Base-by-base conservation (phyloP, 53 echinoderm and acorn worm species). In the Antedon mediterranea region DNA sequence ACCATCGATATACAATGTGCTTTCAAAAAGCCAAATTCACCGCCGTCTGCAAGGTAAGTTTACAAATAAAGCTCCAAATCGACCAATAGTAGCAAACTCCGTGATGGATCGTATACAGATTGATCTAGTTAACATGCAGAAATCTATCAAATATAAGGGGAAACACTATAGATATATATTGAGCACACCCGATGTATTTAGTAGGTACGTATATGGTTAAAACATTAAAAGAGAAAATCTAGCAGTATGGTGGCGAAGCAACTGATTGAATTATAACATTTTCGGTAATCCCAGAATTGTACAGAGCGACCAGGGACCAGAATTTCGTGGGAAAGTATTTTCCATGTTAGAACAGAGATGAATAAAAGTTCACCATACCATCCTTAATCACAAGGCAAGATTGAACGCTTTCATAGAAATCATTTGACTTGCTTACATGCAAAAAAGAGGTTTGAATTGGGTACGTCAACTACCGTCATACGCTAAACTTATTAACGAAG, bases 31-130 rank as follows among this genome's bases (percentile, higher is more conserved):
- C 29, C 77, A 76, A 32, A 8, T 41, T 33, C 0, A 33, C 34
- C 33, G 34, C 34, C 32, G 34, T 32, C 37, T 34, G 32, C 77
- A 79, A 32, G 30, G 71, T 34, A 79, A 70, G 72, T 70, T 71
- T 29, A 70, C 79, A 28, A 79, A 79, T 41, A 71, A 71, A 71
- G 79, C 71, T 32, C 30, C 71, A 8, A 71, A 30, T 71, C 79
- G n/a, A 32, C 79, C 72, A 79, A 26, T 30, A 79, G 34, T 28
- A 32, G 79, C 79, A 71, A 71, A 71, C 27, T 43, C 32, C 3
- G 79, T 71, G 71, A 79, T 79, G 79, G 79, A 43, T 72, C 32
- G 79, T 71, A 30, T 79, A 32, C 79, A 79, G 13, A 79, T 79
- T n/a, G 30, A 79, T 34, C 71, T 79, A 71, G 31, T 79, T 27